Evolutionary conservation across 2,888 invertebrate species (phyloP).

Genomic region (Pimpla rufipes): DNA sequence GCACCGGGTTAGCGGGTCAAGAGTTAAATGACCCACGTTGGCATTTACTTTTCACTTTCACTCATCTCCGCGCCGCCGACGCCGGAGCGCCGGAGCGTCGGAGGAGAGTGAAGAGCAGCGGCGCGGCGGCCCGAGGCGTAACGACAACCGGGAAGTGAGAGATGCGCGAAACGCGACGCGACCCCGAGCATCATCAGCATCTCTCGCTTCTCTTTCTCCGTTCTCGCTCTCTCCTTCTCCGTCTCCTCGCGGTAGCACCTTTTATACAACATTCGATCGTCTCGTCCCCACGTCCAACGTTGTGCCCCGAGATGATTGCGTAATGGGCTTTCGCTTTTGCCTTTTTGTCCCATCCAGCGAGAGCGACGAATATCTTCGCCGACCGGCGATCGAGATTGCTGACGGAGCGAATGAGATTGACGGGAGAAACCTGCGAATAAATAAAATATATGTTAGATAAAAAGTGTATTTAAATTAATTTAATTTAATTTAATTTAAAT

Average conservation of each 20-base stretch:
- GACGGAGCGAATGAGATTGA: constrained; percentile 14
- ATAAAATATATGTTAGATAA: no score
- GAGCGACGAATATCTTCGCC: constrained; percentile 12
- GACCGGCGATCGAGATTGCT: background rate
- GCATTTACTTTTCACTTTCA: constrained; percentile 85
- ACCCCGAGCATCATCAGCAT: constrained; percentile 48
- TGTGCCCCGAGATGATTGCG: constrained; percentile 3
- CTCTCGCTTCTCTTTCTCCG: constrained; percentile 36
- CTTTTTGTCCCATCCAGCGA: constrained; percentile 19
- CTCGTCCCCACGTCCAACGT: constrained; percentile 26
- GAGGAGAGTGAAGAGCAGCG: constrained; percentile 41
- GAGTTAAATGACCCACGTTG: constrained; percentile 85
- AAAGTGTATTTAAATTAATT: background rate
- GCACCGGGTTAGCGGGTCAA: constrained; percentile 83
- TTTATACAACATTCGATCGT: constrained; percentile 27
- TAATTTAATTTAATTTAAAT: no score
- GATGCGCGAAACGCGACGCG: constrained; percentile 48
- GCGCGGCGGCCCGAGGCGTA: constrained; percentile 23
- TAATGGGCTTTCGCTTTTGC: constrained; percentile 35
- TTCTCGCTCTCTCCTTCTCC: constrained; percentile 3
- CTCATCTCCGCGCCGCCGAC: constrained; percentile 77
- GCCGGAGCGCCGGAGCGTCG: constrained; percentile 15
- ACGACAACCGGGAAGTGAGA: constrained; percentile 66
- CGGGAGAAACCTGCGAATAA: constrained; percentile 33
- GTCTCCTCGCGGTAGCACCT: constrained; percentile 33